These are phyloP conservation scores for Neria commutata DNA, from an alignment of 2,888 invertebrate genomes.

Conservation along the genomic window DNA sequence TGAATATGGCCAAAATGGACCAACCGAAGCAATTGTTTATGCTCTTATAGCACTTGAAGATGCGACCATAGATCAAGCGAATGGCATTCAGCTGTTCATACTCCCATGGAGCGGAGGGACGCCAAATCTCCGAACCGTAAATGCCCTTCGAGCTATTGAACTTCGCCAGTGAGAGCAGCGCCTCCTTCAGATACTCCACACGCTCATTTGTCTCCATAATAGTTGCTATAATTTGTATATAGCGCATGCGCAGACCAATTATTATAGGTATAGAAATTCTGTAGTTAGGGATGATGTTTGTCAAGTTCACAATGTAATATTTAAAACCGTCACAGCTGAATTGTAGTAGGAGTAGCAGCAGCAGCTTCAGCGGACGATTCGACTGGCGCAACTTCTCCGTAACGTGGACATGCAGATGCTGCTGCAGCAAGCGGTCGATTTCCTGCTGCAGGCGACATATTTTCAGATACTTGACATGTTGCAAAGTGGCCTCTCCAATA, in stretches of 20 bases:
- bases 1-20: constrained; percentile 28
- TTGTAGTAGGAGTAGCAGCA: background rate
- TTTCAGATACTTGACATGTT: background rate
- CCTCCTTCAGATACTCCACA: constrained; percentile 1
- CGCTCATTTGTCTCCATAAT: constrained; percentile 28
- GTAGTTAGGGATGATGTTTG: constrained; percentile 8
- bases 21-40: constrained; percentile 30
- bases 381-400: background rate
- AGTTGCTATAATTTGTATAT: constrained; percentile 42
- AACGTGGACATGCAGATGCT: background rate
- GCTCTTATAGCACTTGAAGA: constrained; percentile 24
- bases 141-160: constrained; percentile 21
- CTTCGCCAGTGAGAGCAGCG: background rate
- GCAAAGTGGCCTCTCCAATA: constrained; percentile 6
- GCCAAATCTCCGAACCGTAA: constrained; percentile 38
- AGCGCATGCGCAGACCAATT: constrained; percentile 46
- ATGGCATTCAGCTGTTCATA: constrained; percentile 32
- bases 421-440: constrained; percentile 11
- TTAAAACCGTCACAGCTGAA: constrained; percentile 7
- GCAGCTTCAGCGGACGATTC: background rate
- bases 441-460: constrained; percentile 8
- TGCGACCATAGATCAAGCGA: constrained; percentile 31
- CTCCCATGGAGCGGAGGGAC: constrained; percentile 36
- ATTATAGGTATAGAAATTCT: constrained; percentile 25
- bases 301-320: background rate